Percentiles rank a stretch among this genome's conserved stretches.
Conservation (phyloP, 92 coral and sea anemone genomes). For the Palythoa grandiflora region DNA sequence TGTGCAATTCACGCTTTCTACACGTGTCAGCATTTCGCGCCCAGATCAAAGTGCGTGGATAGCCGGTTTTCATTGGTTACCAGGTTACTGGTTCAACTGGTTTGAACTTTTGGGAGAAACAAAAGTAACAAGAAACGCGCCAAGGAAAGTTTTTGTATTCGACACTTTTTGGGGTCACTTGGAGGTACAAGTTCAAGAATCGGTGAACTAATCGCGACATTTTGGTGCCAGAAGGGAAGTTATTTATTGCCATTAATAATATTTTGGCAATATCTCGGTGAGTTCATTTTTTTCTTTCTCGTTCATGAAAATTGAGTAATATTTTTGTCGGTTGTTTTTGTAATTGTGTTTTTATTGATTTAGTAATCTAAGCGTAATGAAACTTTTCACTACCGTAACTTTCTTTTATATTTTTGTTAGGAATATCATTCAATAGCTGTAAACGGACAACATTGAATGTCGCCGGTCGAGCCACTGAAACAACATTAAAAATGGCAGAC, state of each 20-base stretch:
- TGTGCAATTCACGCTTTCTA: slow-evolving; percentile 28
- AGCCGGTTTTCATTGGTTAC: slow-evolving; percentile 18
- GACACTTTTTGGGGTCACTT: background rate
- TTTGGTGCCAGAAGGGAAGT: background rate
- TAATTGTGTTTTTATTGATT: background rate
- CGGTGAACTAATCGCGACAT: background rate
- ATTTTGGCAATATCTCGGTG: background rate
- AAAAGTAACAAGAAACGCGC: slow-evolving; percentile 14
- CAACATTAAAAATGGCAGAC: slow-evolving; percentile 27
- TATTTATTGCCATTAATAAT: too few species aligned
- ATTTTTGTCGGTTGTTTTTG: background rate
- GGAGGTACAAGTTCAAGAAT: background rate
- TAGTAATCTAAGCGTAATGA: too few species aligned
- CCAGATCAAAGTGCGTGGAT: slow-evolving; percentile 42
- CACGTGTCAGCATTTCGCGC: slow-evolving; percentile 46
- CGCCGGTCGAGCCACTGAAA: background rate
- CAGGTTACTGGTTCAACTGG: slow-evolving; percentile 42
- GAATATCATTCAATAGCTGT: background rate
- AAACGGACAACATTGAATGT: background rate
- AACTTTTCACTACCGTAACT: background rate
- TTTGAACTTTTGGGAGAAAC: slow-evolving; percentile 18
- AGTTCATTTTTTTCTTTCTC: background rate
- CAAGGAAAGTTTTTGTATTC: slow-evolving; percentile 20
- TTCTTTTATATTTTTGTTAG: background rate
- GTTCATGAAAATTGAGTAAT: background rate